Evolutionary conservation across 2,113 vertebrate species (phyloP).

Genomic region (Zonotrichia leucophrys): DNA sequence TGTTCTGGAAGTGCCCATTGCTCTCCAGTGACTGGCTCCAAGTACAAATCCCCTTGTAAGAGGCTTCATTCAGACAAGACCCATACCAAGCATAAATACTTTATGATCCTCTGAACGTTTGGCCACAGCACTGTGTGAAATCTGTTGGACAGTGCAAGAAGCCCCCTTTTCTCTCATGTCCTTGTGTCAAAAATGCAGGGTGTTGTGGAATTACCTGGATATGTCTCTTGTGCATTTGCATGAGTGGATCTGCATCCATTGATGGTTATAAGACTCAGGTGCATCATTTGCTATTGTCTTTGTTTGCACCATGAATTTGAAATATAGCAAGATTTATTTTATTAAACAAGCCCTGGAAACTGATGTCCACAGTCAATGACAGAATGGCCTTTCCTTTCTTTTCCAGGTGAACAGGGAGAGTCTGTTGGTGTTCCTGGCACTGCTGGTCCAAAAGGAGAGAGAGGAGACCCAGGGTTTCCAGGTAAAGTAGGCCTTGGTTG

Average conservation of each 20-base stretch:
- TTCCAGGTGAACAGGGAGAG: slow-evolving; percentile 83
- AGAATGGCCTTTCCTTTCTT: not conserved
- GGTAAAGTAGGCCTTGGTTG: slow-evolving; percentile 69
- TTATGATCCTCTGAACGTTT: not conserved
- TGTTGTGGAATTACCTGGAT: not conserved
- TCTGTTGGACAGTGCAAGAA: not conserved
- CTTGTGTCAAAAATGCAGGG: not conserved
- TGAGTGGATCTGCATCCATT: not conserved
- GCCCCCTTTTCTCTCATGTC: not conserved
- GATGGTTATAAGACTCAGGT: not conserved
- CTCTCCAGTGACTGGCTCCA: not conserved
- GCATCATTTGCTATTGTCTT: not conserved
- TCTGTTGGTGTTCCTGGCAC: slow-evolving; percentile 68
- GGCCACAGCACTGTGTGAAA: not conserved
- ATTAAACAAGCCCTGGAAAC: not conserved
- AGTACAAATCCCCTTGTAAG: not conserved
- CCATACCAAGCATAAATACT: not conserved
- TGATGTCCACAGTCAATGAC: not conserved
- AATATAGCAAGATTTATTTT: not conserved
- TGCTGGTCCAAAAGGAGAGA: slow-evolving; percentile 81
- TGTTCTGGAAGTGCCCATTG: not conserved
- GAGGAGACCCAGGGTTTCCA: slow-evolving; percentile 79
- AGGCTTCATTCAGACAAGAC: not conserved
- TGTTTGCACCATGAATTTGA: not conserved
- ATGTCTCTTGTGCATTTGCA: not conserved